phyloP scores from a whole-genome alignment of 1,140 invertebrate species.

The Solenopsis fugax region DNA sequence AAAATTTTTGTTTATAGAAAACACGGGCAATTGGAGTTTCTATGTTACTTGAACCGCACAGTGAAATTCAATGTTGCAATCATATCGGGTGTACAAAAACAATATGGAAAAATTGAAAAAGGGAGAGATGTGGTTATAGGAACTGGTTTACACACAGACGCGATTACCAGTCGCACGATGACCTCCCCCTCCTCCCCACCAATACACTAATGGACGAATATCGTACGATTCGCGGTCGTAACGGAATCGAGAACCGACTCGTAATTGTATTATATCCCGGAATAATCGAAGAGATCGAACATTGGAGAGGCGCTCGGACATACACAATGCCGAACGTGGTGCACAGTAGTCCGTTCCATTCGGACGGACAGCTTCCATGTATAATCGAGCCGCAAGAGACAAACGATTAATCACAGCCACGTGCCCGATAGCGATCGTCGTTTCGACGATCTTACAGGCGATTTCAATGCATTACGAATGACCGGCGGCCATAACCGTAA shows the following conservation, averaged over 20 bases:
- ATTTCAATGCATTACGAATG: constrained; percentile 44
- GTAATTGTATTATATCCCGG: constrained; percentile 49
- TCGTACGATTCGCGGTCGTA: not conserved
- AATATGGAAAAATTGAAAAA: constrained; percentile 37
- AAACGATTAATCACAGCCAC: constrained; percentile 55
- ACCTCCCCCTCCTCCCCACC: not conserved
- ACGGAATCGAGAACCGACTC: not conserved
- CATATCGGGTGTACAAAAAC: constrained; percentile 31
- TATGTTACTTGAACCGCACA: not conserved
- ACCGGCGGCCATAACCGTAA: constrained; percentile 26
- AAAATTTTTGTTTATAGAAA: constrained; percentile 5
- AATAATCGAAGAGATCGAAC: constrained; percentile 53
- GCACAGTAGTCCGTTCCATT: not conserved
- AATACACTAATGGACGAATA: constrained; percentile 22
- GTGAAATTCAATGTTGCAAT: constrained; percentile 25
- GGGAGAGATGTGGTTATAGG: not conserved
- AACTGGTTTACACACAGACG: constrained; percentile 6
- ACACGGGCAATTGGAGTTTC: constrained; percentile 12
- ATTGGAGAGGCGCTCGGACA: not conserved
- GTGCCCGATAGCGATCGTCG: constrained; percentile 29
- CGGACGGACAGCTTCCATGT: constrained; percentile 14
- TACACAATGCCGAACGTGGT: constrained; percentile 17
- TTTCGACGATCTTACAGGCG: constrained; percentile 42
- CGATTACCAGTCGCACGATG: not conserved
- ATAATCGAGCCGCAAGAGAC: constrained; percentile 41